These are phyloP conservation scores for Octopus bimaculoides DNA, from an alignment of 1,140 invertebrate species.

Conservation along the genomic window DNA sequence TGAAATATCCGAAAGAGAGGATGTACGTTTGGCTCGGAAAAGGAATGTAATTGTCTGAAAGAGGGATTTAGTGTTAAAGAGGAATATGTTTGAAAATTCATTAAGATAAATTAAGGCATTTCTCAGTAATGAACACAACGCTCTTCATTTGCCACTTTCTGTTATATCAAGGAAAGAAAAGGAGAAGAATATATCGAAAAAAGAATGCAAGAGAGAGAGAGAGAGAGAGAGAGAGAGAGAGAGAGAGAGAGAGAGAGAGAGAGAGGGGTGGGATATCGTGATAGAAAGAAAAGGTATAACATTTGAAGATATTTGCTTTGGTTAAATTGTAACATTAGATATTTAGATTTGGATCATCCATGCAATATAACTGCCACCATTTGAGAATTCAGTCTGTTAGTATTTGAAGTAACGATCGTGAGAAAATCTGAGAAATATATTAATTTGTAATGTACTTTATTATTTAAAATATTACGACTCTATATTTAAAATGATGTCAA, in stretches of 20 bases:
- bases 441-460: too few species aligned
- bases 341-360: neutral
- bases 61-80: neutral
- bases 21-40: neutral
- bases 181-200: neutral
- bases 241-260: neutral
- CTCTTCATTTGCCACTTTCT: neutral
- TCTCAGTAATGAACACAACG: neutral
- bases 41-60: neutral
- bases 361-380: neutral
- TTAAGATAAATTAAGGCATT: neutral
- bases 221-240: neutral
- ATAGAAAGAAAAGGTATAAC: neutral
- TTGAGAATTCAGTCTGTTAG: neutral
- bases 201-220: neutral
- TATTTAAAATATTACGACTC: too few species aligned
- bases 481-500: too few species aligned
- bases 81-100: neutral
- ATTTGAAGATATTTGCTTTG: neutral
- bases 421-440: neutral
- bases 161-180: neutral
- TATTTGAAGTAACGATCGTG: neutral
- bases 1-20: too few species aligned
- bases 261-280: neutral
- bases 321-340: neutral